phyloP scores from a whole-genome alignment of 2,888 invertebrate genomes.

The Acronicta alni region DNA sequence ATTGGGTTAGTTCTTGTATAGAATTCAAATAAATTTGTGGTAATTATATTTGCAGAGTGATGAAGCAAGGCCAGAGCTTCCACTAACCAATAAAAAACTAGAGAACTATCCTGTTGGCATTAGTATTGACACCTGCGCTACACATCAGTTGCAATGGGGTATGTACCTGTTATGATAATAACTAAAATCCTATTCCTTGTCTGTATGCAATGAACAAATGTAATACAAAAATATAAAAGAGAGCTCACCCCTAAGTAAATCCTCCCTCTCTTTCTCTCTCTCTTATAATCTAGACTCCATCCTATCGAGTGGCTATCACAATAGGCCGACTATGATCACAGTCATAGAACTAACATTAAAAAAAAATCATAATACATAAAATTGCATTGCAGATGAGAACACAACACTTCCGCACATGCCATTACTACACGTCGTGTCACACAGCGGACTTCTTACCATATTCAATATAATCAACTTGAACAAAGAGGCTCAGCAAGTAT shows the following conservation, averaged over 20 bases:
- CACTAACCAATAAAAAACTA: conserved; percentile 91
- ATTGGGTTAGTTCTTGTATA: too few relatives aligned
- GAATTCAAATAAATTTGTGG: background rate
- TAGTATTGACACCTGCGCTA: conserved; percentile 92
- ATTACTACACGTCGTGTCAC: conserved; percentile 92
- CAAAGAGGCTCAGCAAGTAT: conserved; percentile 89
- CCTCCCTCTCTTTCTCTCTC: too few relatives aligned
- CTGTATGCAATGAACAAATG: too few relatives aligned
- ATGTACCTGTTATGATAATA: conserved; percentile 54
- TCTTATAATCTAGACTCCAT: too few relatives aligned
- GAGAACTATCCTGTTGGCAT: conserved; percentile 96
- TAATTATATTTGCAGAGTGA: conserved; percentile 84
- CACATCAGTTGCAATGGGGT: conserved; percentile 91
- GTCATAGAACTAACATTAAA: too few relatives aligned
- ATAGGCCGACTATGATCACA: too few relatives aligned
- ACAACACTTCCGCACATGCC: conserved; percentile 93
- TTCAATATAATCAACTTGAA: conserved; percentile 93
- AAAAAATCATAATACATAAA: too few relatives aligned
- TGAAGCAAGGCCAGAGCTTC: conserved; percentile 94
- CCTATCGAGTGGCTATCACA: too few relatives aligned
- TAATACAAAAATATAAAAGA: too few relatives aligned
- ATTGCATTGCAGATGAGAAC: conserved; percentile 85
- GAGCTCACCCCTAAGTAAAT: too few relatives aligned
- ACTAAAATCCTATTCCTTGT: too few relatives aligned
- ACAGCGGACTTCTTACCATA: conserved; percentile 93